Evolutionary conservation across 30 jellyfish, hydroid and myxozoan genomes (phyloP).

Genomic region (Aurelia coerulea): DNA sequence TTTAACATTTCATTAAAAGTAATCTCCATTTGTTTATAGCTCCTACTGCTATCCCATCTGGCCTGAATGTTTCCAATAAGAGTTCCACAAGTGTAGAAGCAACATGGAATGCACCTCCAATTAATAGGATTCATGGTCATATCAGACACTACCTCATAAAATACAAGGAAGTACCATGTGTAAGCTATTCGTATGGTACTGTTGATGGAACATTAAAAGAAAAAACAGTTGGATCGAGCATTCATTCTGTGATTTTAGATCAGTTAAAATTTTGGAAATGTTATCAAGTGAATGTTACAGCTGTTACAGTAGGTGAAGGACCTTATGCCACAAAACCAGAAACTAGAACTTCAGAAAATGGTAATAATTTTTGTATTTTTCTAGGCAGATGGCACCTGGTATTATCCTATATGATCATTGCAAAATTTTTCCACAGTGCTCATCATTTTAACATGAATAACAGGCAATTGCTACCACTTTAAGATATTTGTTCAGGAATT

Average conservation of each 20-base stretch:
- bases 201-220: not conserved
- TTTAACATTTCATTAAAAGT: too few species aligned
- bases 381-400: too few species aligned
- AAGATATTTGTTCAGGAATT: too few species aligned
- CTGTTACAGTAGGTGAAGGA: constrained; percentile 29
- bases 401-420: too few species aligned
- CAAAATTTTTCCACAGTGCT: too few species aligned
- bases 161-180: constrained; percentile 1
- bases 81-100: too few species aligned
- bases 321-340: not conserved
- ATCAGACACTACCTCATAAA: not conserved
- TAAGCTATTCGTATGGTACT: not conserved
- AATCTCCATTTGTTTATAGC: too few species aligned
- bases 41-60: too few species aligned
- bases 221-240: not conserved
- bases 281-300: constrained; percentile 20
- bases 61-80: too few species aligned
- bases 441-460: too few species aligned
- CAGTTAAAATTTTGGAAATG: constrained; percentile 7
- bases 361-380: not conserved
- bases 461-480: too few species aligned
- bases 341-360: constrained; percentile 23
- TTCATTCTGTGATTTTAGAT: not conserved
- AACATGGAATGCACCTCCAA: not conserved
- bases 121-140: not conserved